Evolutionary conservation across 2,888 invertebrate species (phyloP), one percentile per base, ranked within the genome.

Genomic region (Drosophila borborema): DNA sequence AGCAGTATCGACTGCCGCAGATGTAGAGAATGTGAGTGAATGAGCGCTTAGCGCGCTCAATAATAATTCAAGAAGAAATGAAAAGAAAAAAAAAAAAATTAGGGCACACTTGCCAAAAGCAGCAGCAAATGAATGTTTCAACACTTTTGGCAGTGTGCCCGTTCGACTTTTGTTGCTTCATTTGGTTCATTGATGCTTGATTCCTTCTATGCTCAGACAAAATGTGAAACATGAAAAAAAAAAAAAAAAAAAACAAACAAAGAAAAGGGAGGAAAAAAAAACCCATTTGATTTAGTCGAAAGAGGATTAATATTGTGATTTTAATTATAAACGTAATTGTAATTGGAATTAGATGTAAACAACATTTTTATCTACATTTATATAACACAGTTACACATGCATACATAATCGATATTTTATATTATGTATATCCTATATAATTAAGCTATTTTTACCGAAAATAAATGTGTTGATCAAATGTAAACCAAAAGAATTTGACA

Each of bases 131-230:
- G 40, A n/a, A 70, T 60, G 76, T 87, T 87, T 74, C 86, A 74
- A 87, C 86, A 89, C 70, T 62, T 74, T 85, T 90, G 86, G 86
- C 91, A 74, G 74, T 90, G 80, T 90, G 86, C 91, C 91, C 86
- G 71, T 64, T 41, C 23, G 71, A 62, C 23, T 16, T 34, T 56
- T 7, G 16, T 40, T 65, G 49, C 49, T 49, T 34, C 49, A 18
- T 34, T 34, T 10, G 43, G 28, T 46, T 71, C 31, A 38, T 54
- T 76, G 64, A 64, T 72, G 46, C 71, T 63, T 62, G 75, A 82
- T 79, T 81, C 28, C 46, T 46, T 85, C 84, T 85, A 83, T 59
- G 28, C 54, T 61, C 36, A 20, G 53, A 12, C 53, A 38, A 53
- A 51, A 83, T 82, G 83, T 69, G 59, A 70, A 77, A 59, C 55